Percentiles rank a stretch among this genome's conserved stretches.
Evolutionary conservation across 2,113 vertebrate genomes (phyloP).

Genomic region (Menura novaehollandiae): DNA sequence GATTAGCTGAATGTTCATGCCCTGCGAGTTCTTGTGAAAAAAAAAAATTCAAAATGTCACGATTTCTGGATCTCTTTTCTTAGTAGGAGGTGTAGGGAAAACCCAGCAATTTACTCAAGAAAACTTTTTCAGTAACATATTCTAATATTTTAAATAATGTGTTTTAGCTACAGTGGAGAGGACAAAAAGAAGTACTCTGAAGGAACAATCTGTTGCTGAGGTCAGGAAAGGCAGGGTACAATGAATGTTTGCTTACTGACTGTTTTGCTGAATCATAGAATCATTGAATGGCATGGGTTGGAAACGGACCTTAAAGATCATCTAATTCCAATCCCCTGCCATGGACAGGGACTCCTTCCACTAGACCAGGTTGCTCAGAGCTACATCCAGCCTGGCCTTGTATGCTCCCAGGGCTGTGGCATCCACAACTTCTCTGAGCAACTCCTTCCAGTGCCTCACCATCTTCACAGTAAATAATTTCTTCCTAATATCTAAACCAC

Average conservation of each 20-base stretch:
- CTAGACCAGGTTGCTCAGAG: background rate
- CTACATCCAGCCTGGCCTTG: background rate
- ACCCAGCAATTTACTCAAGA: background rate
- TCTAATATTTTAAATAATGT: background rate
- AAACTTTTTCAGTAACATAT: background rate
- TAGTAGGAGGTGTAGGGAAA: background rate
- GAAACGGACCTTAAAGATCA: background rate
- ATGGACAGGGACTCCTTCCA: background rate
- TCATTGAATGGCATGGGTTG: background rate
- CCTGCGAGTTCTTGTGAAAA: background rate
- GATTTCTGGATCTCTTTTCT: background rate
- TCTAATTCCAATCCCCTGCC: background rate
- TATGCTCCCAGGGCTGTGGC: background rate
- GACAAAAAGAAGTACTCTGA: background rate
- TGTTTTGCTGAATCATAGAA: background rate
- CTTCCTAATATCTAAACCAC: background rate
- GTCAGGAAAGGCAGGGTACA: background rate
- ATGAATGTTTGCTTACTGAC: background rate
- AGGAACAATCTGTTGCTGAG: background rate
- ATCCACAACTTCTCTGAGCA: background rate
- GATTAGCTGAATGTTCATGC: background rate
- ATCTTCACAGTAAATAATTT: background rate
- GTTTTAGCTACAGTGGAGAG: background rate
- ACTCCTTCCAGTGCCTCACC: background rate
- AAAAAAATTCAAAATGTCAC: background rate